Evolutionary conservation across 2,113 vertebrate species (phyloP).

Genomic region (Thunnus thynnus): DNA sequence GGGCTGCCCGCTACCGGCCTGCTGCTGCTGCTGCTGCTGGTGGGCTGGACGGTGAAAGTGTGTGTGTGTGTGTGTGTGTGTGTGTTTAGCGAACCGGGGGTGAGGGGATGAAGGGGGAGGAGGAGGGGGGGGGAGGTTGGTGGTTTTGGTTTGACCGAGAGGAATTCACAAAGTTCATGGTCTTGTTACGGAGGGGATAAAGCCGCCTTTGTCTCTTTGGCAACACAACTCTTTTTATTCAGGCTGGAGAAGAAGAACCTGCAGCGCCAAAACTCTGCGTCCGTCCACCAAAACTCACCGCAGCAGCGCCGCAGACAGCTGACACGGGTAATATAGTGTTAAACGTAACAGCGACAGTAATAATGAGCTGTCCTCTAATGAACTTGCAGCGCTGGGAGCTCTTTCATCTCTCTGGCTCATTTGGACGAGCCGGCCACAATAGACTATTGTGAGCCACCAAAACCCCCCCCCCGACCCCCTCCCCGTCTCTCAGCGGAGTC

Average conservation of each 20-base stretch:
- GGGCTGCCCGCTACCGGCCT: not conserved
- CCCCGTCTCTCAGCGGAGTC: slow-evolving; percentile 22
- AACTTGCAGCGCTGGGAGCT: slow-evolving; percentile 81
- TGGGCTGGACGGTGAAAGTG: slow-evolving; percentile 9
- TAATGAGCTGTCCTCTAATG: slow-evolving; percentile 92
- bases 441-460: slow-evolving; percentile 87
- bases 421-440: slow-evolving; percentile 89
- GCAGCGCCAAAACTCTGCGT: not conserved
- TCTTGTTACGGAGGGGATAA: slow-evolving; percentile 91
- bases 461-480: slow-evolving; percentile 27
- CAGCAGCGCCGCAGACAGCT: not conserved
- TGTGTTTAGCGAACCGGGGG: not conserved
- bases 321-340: not conserved
- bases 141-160: slow-evolving; percentile 50
- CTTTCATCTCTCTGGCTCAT: slow-evolving; percentile 87
- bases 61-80: slow-evolving; percentile 28
- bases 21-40: slow-evolving; percentile 18
- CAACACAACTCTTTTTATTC: slow-evolving; percentile 86
- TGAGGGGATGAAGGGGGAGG: slow-evolving; percentile 53
- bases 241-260: slow-evolving; percentile 82
- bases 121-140: not conserved
- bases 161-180: slow-evolving; percentile 87
- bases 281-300: not conserved
- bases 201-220: slow-evolving; percentile 90
- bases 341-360: slow-evolving; percentile 54